Percentiles rank a stretch among this genome's conserved stretches.
Conservation (phyloP, 53 echinoderm and acorn worm species). For the Holothuria scabra region DNA sequence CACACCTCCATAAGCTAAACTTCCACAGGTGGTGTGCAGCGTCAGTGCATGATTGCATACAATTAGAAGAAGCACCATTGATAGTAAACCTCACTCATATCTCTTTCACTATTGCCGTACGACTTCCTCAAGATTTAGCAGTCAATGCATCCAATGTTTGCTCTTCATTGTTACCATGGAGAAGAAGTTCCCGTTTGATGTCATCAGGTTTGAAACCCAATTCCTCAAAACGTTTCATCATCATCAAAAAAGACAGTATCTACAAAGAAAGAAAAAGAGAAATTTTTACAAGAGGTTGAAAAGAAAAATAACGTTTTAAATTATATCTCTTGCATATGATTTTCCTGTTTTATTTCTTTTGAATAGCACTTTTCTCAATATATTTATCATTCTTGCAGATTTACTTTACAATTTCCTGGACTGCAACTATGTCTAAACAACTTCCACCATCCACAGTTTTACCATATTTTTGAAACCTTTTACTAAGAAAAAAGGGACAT, state of each 20-base stretch:
- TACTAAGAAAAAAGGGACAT: too few species aligned
- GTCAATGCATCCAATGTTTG: slow-evolving; percentile 87
- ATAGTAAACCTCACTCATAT: too few species aligned
- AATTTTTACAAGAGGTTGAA: background rate
- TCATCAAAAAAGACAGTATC: slow-evolving; percentile 70
- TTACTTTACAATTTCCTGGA: too few species aligned
- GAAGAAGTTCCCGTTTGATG: slow-evolving; percentile 80
- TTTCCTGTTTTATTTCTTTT: too few species aligned
- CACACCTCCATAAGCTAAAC: background rate
- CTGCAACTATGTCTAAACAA: too few species aligned
- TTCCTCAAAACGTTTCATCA: slow-evolving; percentile 87
- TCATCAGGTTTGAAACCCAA: slow-evolving; percentile 94
- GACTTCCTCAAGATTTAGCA: slow-evolving; percentile 36
- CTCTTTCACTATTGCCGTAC: background rate
- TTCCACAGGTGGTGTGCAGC: background rate
- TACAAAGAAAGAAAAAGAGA: slow-evolving; percentile 32
- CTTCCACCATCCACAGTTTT: too few species aligned
- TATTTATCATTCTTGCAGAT: too few species aligned
- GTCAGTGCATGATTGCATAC: too few species aligned
- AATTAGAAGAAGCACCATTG: too few species aligned
- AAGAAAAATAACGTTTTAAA: background rate
- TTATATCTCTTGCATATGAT: too few species aligned
- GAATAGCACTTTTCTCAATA: too few species aligned
- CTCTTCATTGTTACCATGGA: slow-evolving; percentile 86
- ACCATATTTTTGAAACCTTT: too few species aligned